Evolutionary conservation across 2,888 invertebrate species (phyloP).

Genomic region (Operophtera brumata): DNA sequence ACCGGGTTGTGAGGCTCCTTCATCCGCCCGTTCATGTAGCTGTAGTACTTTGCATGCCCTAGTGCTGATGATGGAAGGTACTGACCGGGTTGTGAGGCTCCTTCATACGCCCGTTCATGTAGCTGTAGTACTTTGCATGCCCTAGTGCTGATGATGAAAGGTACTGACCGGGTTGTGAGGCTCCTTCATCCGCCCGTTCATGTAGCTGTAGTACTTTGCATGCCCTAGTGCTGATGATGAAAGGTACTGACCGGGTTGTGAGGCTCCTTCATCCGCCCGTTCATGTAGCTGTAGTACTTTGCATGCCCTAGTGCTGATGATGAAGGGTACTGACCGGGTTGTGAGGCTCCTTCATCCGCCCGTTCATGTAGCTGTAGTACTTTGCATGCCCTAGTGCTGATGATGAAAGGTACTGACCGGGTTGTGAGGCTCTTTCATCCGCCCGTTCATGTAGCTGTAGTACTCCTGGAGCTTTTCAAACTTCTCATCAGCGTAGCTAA

Average conservation of each 20-base stretch:
- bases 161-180: slow-evolving; percentile 66
- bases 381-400: slow-evolving; percentile 27
- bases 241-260: slow-evolving; percentile 60
- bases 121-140: slow-evolving; percentile 69
- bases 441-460: slow-evolving; percentile 60
- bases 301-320: too few relatives aligned
- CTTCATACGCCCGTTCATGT: slow-evolving; percentile 63
- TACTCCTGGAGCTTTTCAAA: slow-evolving; percentile 66
- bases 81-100: slow-evolving; percentile 71
- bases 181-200: slow-evolving; percentile 66
- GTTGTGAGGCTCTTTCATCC: slow-evolving; percentile 70
- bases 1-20: slow-evolving; percentile 73
- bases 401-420: slow-evolving; percentile 47
- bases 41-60: too few relatives aligned
- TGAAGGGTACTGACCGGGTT: slow-evolving; percentile 54
- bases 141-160: too few relatives aligned
- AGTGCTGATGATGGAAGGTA: too few relatives aligned
- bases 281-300: slow-evolving; percentile 68
- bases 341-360: slow-evolving; percentile 66
- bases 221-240: too few relatives aligned
- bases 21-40: slow-evolving; percentile 63
- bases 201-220: slow-evolving; percentile 66
- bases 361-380: slow-evolving; percentile 66
- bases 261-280: slow-evolving; percentile 64
- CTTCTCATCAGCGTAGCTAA: slow-evolving; percentile 69